These are phyloP conservation scores for Yponomeuta evonymella DNA, from an alignment of 2,888 invertebrate species.

Conservation along the genomic window DNA sequence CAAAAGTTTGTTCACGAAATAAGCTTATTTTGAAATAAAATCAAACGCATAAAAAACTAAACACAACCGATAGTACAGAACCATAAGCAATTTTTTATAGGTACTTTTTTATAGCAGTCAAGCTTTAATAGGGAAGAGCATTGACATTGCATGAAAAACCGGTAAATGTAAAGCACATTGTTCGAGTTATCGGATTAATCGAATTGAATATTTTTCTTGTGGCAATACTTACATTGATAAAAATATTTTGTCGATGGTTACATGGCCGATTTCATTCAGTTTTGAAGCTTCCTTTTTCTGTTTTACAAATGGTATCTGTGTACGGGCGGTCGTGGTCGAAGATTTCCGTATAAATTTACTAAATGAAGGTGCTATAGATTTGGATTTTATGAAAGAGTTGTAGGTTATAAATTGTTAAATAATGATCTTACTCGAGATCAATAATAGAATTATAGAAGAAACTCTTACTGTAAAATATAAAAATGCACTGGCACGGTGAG, in stretches of 20 bases:
- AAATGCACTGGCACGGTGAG: slow-evolving; percentile 97
- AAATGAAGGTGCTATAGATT: slow-evolving; percentile 76
- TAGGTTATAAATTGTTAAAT: slow-evolving; percentile 75
- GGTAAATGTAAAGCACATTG: not conserved
- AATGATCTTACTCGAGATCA: slow-evolving; percentile 98
- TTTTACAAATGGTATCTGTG: slow-evolving; percentile 52
- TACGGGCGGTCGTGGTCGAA: slow-evolving; percentile 67
- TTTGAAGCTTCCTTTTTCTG: slow-evolving; percentile 62
- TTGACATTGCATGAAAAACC: not conserved
- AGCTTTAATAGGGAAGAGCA: too few relatives aligned
- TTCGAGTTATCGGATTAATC: not conserved
- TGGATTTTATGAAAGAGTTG: slow-evolving; percentile 73
- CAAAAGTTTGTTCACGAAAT: not conserved
- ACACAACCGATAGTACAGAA: not conserved
- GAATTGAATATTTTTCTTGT: not conserved
- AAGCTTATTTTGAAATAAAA: not conserved
- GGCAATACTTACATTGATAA: slow-evolving; percentile 1
- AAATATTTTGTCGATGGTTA: slow-evolving; percentile 43
- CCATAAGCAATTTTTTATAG: not conserved
- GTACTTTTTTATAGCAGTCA: not conserved
- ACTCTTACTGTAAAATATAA: slow-evolving; percentile 96
- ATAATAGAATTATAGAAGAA: slow-evolving; percentile 99
- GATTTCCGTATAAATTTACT: slow-evolving; percentile 66
- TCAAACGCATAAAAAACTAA: slow-evolving; percentile 8
- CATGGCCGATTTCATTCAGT: slow-evolving; percentile 53